Base-by-base conservation (phyloP, 2,888 invertebrate species). In the Polyploca ridens region DNA sequence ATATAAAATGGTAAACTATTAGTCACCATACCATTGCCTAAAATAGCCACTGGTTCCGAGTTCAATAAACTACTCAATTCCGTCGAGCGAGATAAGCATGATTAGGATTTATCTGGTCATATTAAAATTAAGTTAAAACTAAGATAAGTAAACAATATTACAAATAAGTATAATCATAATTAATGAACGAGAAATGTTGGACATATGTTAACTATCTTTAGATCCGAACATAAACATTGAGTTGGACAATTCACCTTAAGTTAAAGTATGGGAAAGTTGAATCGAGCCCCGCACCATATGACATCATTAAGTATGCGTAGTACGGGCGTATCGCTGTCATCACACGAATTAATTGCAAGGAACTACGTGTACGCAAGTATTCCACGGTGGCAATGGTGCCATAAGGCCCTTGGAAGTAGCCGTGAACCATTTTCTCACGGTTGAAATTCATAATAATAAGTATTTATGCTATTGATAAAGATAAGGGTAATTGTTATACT, bases 291-390 rank as follows among this genome's bases (percentile, higher is more conserved):
- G 81, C 80, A 81, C 82, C 88, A 88, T 90, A 85, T 88, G 90
- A 89, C 84, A 82, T 84, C 86, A 90, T 93, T 90, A 86, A 71
- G 83, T 87, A 92, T 93, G 85, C 90, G 83, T 81, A 76, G 79
- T 83, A 81, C 76, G 77, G 72, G 81, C 85, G 84, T 93, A 93
- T 93, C 93, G 87, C 82, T 84, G 87, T 86, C 86, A 90, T 91
- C 91, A 83, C 83, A 78, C 81, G 87, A 90, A 91, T 92, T 93
- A 92, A 93, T 92, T 86, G 90, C 90, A 90, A 93, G 91, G 90
- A 93, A 90, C 83, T 85, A 81, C 84, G 76, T 80, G 75, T 75
- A 81, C 81, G 77, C 80, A 78, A 86, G 61, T 61, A 61, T 61
- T 7, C 35, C 59, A 60, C 60, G n/a, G 41, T 41, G 41, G n/a